A percentile compares a stretch with the other conserved stretches of the same genome.
Evolutionary conservation across 2,113 vertebrate genomes (phyloP).

Genomic region (Thamnophis sirtalis): DNA sequence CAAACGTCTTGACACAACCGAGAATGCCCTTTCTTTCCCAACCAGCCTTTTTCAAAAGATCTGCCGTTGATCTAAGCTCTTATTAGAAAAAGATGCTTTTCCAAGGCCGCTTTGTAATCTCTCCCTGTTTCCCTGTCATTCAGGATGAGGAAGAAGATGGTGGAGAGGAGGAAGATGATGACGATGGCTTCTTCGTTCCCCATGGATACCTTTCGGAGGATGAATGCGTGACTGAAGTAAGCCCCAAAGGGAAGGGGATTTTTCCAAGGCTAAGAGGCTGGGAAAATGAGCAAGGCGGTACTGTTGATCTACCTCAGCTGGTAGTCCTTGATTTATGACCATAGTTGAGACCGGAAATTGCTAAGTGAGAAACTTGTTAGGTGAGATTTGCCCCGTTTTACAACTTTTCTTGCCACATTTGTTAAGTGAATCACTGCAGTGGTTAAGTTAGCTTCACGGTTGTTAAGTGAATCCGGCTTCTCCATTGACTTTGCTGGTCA

Average conservation of each 20-base stretch:
- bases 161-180: constrained; percentile 88
- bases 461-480: no score
- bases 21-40: neutral
- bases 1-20: neutral
- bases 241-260: neutral
- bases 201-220: constrained; percentile 97
- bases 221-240: constrained; percentile 85
- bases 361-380: no score
- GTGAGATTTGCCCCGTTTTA: no score
- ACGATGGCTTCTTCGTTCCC: constrained; percentile 96
- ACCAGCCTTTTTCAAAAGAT: neutral
- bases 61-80: neutral
- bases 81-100: neutral
- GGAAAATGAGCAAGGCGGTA: neutral
- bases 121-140: neutral
- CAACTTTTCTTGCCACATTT: no score
- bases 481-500: no score
- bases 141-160: constrained; percentile 92
- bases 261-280: neutral
- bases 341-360: no score
- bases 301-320: neutral
- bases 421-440: no score
- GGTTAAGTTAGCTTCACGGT: no score
- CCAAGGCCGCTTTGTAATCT: neutral
- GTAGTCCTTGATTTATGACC: no score